Conservation (phyloP, 2,888 invertebrate genomes). For the Hirtodrosophila alboralis region DNA sequence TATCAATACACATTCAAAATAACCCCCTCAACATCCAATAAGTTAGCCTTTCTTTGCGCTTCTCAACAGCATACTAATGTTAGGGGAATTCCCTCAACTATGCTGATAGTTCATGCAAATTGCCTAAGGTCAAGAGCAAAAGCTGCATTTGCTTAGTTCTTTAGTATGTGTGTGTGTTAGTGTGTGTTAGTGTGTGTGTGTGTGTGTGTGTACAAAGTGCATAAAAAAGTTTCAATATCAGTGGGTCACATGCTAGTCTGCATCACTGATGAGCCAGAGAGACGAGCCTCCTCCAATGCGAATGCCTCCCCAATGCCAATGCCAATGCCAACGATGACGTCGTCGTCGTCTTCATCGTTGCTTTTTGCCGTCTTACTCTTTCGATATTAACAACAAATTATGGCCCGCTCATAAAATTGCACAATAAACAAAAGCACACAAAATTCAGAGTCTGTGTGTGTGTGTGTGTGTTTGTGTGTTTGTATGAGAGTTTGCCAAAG, state of each 20-base stretch:
- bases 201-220: slow-evolving; percentile 56
- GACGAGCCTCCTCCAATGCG: slow-evolving; percentile 52
- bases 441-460: slow-evolving; percentile 16
- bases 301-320: slow-evolving; percentile 11
- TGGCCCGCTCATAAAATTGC: slow-evolving; percentile 74
- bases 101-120: slow-evolving; percentile 60
- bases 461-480: slow-evolving; percentile 25
- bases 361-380: slow-evolving; percentile 36
- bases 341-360: not conserved
- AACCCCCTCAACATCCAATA: too few species aligned
- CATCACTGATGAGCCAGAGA: slow-evolving; percentile 73
- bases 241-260: slow-evolving; percentile 79
- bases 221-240: slow-evolving; percentile 78
- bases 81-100: not conserved
- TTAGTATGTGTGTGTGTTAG: slow-evolving; percentile 13
- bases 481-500: slow-evolving; percentile 25
- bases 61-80: too few species aligned
- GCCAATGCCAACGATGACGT: slow-evolving; percentile 14
- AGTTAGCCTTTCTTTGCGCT: too few species aligned
- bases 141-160: slow-evolving; percentile 49
- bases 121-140: slow-evolving; percentile 73
- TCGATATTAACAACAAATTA: slow-evolving; percentile 78
- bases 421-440: slow-evolving; percentile 70
- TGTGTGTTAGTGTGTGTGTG: slow-evolving; percentile 9
- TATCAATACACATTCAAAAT: too few species aligned